Conservation (phyloP, 2,113 vertebrate species). For the Alligator mississippiensis region DNA sequence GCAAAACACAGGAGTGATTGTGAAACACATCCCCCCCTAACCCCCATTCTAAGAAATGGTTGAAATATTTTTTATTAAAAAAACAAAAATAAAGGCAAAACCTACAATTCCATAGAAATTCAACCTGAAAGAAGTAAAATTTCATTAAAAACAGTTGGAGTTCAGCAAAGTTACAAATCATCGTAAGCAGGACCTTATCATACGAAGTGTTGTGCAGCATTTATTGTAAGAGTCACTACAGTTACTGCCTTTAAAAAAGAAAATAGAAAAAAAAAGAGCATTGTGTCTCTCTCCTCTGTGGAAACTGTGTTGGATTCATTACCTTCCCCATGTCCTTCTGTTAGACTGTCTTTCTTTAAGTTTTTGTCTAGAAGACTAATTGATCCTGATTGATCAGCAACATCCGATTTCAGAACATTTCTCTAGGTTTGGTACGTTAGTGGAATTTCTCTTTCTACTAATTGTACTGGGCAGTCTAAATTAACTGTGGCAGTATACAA, state of each 20-base stretch:
- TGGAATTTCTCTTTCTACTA: not conserved
- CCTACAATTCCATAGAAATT: not conserved
- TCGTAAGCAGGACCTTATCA: not conserved
- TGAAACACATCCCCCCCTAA: too few species aligned
- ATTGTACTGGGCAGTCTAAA: not conserved
- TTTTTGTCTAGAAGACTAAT: not conserved
- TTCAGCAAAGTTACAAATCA: not conserved
- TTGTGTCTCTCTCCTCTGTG: not conserved
- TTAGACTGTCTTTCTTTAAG: not conserved
- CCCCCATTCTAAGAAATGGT: not conserved
- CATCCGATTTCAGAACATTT: not conserved
- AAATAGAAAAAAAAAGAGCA: not conserved
- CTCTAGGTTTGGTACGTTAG: not conserved
- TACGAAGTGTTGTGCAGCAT: fast-evolving
- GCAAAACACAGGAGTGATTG: too few species aligned
- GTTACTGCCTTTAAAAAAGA: not conserved
- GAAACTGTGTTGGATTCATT: not conserved
- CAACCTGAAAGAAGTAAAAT: fast-evolving
- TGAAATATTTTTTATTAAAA: not conserved
- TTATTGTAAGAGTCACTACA: fast-evolving
- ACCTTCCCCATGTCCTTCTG: not conserved
- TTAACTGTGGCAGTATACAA: not conserved
- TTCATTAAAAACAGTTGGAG: not conserved
- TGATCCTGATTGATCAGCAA: not conserved
- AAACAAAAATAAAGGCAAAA: too few species aligned